phyloP scores from a whole-genome alignment of 2,797 vertebrate species.

The Sebastolobus altivelis region DNA sequence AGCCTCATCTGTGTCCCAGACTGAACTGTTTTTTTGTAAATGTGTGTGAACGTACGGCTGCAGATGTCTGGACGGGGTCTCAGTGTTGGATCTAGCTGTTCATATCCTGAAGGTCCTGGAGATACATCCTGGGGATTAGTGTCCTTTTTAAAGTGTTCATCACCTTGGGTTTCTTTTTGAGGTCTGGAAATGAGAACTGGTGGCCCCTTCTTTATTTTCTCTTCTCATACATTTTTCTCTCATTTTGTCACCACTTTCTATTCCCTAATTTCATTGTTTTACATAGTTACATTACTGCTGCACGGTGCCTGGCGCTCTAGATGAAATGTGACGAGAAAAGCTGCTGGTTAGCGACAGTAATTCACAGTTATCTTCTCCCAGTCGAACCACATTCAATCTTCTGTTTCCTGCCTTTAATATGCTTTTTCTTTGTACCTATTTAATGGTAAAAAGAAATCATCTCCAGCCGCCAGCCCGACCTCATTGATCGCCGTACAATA shows the following conservation, averaged over 20 bases:
- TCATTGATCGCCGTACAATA: slow-evolving; percentile 42
- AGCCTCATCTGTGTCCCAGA: slow-evolving; percentile 41
- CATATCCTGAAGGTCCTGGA: slow-evolving; percentile 53
- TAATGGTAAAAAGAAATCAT: slow-evolving; percentile 29
- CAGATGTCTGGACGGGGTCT: slow-evolving; percentile 54
- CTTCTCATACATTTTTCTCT: background rate
- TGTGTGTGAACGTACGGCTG: slow-evolving; percentile 8
- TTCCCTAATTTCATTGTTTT: slow-evolving; percentile 31
- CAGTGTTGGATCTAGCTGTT: slow-evolving; percentile 36
- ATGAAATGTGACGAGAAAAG: slow-evolving; percentile 65
- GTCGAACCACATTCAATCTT: slow-evolving; percentile 13
- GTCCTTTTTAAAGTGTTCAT: slow-evolving; percentile 37
- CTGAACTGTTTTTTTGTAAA: slow-evolving; percentile 39
- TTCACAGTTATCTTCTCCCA: slow-evolving; percentile 39
- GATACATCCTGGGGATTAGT: slow-evolving; percentile 36
- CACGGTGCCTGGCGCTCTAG: slow-evolving; percentile 62
- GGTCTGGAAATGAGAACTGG: slow-evolving; percentile 21
- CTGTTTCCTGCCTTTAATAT: slow-evolving; percentile 20
- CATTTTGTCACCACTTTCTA: slow-evolving; percentile 15
- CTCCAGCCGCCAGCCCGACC: slow-evolving; percentile 26
- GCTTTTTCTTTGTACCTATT: slow-evolving; percentile 31
- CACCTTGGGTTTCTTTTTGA: slow-evolving; percentile 17
- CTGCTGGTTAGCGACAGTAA: slow-evolving; percentile 77
- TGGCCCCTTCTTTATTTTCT: background rate
- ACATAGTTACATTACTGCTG: slow-evolving; percentile 44